Percentiles rank a stretch among this genome's conserved stretches.
Evolutionary conservation across 2,113 vertebrate genomes (phyloP).

Genomic region (Ceyx cyanopectus): DNA sequence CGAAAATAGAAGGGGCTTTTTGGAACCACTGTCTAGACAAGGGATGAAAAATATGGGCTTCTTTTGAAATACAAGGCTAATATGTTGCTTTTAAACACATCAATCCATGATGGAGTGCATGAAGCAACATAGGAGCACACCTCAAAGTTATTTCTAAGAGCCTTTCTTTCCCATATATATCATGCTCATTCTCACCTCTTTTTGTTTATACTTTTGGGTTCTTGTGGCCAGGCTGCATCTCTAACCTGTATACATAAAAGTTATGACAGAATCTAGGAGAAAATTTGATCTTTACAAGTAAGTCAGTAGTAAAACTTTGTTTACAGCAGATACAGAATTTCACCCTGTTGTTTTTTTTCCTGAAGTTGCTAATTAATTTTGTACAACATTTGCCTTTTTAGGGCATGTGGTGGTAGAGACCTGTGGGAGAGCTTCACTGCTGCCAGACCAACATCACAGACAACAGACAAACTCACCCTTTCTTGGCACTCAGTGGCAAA

Average conservation of each 20-base stretch:
- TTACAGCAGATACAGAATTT: background rate
- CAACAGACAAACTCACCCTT: background rate
- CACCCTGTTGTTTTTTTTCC: background rate
- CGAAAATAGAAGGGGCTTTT: constrained; percentile 19
- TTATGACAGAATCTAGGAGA: background rate
- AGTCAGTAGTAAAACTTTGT: background rate
- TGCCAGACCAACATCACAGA: background rate
- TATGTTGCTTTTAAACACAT: background rate
- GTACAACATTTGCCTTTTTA: background rate
- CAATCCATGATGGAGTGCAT: background rate
- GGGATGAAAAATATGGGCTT: background rate
- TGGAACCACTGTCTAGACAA: constrained; percentile 37
- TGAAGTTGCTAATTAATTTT: background rate
- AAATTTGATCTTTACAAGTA: background rate
- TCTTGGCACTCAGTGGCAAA: background rate
- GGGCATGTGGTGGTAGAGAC: background rate
- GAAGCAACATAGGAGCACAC: background rate
- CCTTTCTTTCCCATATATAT: background rate
- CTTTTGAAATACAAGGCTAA: background rate
- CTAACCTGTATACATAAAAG: background rate
- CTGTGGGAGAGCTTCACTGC: background rate
- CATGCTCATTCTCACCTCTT: background rate
- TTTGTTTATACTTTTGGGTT: background rate
- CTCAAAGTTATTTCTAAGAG: background rate
- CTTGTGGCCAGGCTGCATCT: background rate